Conservation (phyloP, 2,888 invertebrate genomes). For the Hyposoter didymator region DNA sequence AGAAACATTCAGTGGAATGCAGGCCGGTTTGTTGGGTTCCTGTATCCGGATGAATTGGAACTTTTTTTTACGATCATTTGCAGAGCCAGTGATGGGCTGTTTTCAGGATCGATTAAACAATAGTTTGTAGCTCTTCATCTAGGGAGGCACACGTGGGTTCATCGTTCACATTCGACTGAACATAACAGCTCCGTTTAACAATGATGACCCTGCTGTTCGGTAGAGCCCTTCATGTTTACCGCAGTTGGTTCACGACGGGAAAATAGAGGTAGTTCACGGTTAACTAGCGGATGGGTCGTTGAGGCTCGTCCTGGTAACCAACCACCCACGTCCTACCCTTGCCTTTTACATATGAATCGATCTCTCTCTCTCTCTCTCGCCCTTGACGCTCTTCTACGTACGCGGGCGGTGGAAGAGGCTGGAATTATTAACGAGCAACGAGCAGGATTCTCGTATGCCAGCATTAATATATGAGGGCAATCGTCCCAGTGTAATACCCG, state of each 20-base stretch:
- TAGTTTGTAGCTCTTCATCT: conserved; percentile 10
- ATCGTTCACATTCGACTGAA: conserved; percentile 10
- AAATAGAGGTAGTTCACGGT: conserved; percentile 56
- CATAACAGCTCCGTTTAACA: conserved; percentile 33
- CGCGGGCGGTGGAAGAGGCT: conserved; percentile 56
- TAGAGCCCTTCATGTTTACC: conserved; percentile 47
- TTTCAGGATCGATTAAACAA: conserved; percentile 28
- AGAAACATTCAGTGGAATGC: background rate
- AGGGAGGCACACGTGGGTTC: conserved; percentile 3
- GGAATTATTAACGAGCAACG: conserved; percentile 78
- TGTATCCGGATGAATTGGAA: background rate
- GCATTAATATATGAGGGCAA: conserved; percentile 77
- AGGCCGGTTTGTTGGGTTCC: background rate
- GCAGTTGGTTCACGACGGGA: conserved; percentile 42
- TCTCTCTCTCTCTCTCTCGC: background rate
- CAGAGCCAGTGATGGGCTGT: background rate
- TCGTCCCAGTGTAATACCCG: conserved; percentile 69
- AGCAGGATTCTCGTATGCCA: conserved; percentile 71
- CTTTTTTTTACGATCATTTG: background rate
- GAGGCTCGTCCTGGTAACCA: conserved; percentile 31
- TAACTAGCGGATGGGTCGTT: conserved; percentile 35
- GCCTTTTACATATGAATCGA: background rate
- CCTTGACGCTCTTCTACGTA: conserved; percentile 23
- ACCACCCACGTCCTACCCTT: conserved; percentile 41
- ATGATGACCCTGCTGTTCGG: conserved; percentile 45